Evolutionary conservation across 2,888 invertebrate genomes (phyloP), one percentile per base, ranked within the genome.

Genomic region (Coelinius sp.): DNA sequence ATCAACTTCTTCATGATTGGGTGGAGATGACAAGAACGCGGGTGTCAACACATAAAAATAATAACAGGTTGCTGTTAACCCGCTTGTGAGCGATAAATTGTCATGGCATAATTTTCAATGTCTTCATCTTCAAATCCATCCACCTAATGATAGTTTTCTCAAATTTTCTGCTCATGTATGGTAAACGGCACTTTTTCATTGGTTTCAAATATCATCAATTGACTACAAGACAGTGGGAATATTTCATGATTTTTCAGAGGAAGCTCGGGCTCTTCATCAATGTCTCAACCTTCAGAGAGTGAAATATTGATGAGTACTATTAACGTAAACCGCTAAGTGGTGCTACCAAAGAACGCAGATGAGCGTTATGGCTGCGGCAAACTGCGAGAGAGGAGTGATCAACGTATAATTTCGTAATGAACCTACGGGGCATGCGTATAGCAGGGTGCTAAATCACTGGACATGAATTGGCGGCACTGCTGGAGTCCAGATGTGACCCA

Each of bases 401-500:
- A 68, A 72, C 44, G 68, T 53, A 81, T 83, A 83, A 84, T 84
- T 84, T 82, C 80, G 82, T 83, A 84, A 84, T 84, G 83, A 84
- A 82, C 68, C 53, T 41, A 38, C 10, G 14, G 78, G 78, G 81
- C 77, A 81, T 79, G 76, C 80, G 80, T 81, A 64, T 64, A 53
- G 41, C 44, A 17, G 52, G 27, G 75, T 74, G 79, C 75, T 85
- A 83, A 83, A 85, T 85, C 85, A 83, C 81, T 74, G 80, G 80
- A 80, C 81, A 80, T 81, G 80, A 80, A 83, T 84, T 82, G 82
- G 83, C 79, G 80, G 77, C 80, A 79, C 77, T 74, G 77, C 82
- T 82, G 83, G 81, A 83, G 76, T 79, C 83, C 84, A 84, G 84
- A 84, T 85, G 84, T 78, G 84, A 82, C 84, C 83, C 78, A 79